Evolutionary conservation across 1,140 invertebrate genomes (phyloP), one percentile per base, ranked within the genome.

Genomic region (Sitophilus oryzae): DNA sequence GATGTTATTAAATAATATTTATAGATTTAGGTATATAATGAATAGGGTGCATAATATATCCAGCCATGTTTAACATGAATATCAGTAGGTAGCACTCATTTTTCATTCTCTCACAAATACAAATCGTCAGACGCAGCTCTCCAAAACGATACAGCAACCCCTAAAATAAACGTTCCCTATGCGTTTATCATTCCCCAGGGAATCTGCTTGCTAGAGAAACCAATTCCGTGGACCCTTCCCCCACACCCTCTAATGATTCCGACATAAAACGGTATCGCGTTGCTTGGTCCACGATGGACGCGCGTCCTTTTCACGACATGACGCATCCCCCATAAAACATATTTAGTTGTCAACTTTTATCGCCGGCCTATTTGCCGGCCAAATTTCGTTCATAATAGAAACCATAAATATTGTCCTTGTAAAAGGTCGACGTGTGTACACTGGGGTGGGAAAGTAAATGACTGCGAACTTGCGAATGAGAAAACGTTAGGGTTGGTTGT

Each of bases 311-410:
- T 54, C 44, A 40, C 43, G 36, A 40, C 52, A 47, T 47, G 43
- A 47, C 52, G 52, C 52, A 47, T 46, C 52, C 52, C 52, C 52
- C 48, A 46, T 54, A 41, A 47, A 54, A 54, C 52, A 54, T 54
- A 54, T 54, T 54, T 48, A 48, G 20, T 47, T 54, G 52, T 54
- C 52, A 48, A 54, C 43, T 54, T 54, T 54, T 54, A 54, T 54
- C 52, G 20, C 37, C 18, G 10, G 21, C 44, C 44, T 48, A 54
- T 54, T 54, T 54, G 52, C 44, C 38, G 52, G 10, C 44, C 37
- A 41, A 54, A 47, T 47, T 54, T 54, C 52, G 45, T 54, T 54
- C 41, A 54, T 54, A 54, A 54, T 54, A 35, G 52, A 48, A 54
- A 47, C 44, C 44, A 54, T 54, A 54, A 54, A 54, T 54, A 54